A percentile compares a stretch with the other conserved stretches of the same genome.
Conservation (phyloP, 2,888 invertebrate genomes). For the Protophormia terraenovae region DNA sequence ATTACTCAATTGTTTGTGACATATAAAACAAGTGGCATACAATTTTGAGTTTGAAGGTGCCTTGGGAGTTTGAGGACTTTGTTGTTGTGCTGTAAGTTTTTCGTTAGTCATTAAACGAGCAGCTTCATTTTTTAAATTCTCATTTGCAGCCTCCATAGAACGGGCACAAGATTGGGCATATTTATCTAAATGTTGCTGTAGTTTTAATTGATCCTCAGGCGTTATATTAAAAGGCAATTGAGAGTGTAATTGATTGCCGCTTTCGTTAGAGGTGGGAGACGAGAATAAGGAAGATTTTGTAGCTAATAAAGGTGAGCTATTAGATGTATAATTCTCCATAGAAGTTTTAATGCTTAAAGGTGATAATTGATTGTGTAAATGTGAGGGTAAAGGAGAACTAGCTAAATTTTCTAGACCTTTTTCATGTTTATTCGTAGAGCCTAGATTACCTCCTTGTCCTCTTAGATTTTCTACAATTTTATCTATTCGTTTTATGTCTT, state of each 20-base stretch:
- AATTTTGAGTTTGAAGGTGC: constrained; percentile 82
- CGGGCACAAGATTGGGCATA: constrained; percentile 75
- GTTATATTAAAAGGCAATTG: constrained; percentile 61
- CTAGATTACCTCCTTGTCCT: constrained; percentile 62
- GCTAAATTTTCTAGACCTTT: constrained; percentile 68
- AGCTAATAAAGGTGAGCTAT: constrained; percentile 31
- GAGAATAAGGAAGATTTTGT: constrained; percentile 54
- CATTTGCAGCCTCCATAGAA: constrained; percentile 66
- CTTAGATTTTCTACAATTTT: constrained; percentile 81
- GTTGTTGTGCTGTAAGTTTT: constrained; percentile 34
- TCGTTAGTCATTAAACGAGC: constrained; percentile 48
- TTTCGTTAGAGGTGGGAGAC: constrained; percentile 29
- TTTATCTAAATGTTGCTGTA: constrained; percentile 73
- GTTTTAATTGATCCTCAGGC: constrained; percentile 67
- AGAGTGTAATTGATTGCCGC: constrained; percentile 34
- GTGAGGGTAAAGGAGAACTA: constrained; percentile 14
- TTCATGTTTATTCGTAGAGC: not conserved
- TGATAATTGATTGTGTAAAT: constrained; percentile 70
- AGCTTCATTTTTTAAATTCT: constrained; percentile 59
- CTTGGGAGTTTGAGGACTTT: constrained; percentile 73
- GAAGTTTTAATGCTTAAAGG: constrained; percentile 63
- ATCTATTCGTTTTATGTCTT: constrained; percentile 81
- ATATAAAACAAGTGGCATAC: constrained; percentile 90
- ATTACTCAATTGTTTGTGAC: constrained; percentile 93
- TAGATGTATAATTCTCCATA: constrained; percentile 41